Conservation (phyloP, 2,888 invertebrate genomes). For the Orthosia gothica region DNA sequence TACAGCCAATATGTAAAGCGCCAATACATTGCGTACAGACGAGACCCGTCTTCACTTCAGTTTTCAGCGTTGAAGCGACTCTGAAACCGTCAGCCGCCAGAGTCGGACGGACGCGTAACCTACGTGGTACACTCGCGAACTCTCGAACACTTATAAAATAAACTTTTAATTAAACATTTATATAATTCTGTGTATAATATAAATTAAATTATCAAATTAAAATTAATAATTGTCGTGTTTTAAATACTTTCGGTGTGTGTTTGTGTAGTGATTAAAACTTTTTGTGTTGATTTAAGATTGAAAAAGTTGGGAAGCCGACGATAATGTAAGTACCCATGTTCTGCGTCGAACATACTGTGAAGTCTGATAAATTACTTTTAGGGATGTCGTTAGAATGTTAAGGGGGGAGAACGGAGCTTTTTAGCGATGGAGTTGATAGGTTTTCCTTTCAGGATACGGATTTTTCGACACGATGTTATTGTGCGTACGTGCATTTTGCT, state of each 20-base stretch:
- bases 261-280: constrained; percentile 62
- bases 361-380: constrained; percentile 56
- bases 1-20: constrained; percentile 44
- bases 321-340: constrained; percentile 62
- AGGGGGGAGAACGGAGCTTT: not conserved
- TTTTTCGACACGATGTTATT: not conserved
- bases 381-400: constrained; percentile 26
- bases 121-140: constrained; percentile 33
- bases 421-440: not conserved
- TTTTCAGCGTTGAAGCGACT: constrained; percentile 72
- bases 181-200: constrained; percentile 15
- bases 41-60: constrained; percentile 65
- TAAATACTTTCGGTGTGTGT: constrained; percentile 44
- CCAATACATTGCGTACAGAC: constrained; percentile 47
- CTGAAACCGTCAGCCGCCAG: constrained; percentile 71
- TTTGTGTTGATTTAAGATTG: constrained; percentile 56
- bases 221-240: constrained; percentile 20
- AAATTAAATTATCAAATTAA: not conserved
- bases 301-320: constrained; percentile 57
- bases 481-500: not conserved
- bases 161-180: constrained; percentile 27
- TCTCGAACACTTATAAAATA: constrained; percentile 41
- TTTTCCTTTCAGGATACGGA: not conserved
- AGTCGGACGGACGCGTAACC: constrained; percentile 70
- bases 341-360: constrained; percentile 22